phyloP scores from a whole-genome alignment of 1,140 invertebrate genomes.

The Drosophila kanapiae region DNA sequence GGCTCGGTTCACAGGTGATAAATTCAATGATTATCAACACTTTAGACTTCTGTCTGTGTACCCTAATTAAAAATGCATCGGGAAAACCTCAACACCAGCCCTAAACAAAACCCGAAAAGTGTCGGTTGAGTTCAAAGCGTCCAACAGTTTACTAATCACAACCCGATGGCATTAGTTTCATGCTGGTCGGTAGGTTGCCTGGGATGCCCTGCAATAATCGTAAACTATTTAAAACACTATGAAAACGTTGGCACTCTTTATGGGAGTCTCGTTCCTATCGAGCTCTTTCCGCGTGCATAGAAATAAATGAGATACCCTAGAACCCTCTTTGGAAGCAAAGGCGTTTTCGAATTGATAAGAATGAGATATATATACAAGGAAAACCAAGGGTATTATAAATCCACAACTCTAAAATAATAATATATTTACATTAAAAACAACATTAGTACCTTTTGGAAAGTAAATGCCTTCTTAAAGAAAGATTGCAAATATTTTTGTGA shows the following conservation, averaged over 20 bases:
- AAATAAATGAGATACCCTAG: constrained; percentile 63
- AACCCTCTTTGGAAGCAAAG: not conserved
- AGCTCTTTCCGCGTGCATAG: constrained; percentile 53
- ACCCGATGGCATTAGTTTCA: constrained; percentile 41
- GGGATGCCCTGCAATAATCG: constrained; percentile 72
- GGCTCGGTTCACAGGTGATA: constrained; percentile 77
- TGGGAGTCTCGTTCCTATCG: constrained; percentile 52
- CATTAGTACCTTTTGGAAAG: no score
- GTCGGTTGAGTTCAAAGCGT: constrained; percentile 68
- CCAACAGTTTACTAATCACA: constrained; percentile 62
- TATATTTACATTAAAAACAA: no score
- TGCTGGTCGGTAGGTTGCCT: constrained; percentile 30
- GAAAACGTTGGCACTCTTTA: constrained; percentile 75
- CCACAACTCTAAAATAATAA: no score
- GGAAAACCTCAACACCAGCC: constrained; percentile 36
- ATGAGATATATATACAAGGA: not conserved
- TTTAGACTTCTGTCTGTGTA: constrained; percentile 44
- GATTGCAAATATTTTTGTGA: no score
- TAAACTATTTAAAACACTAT: constrained; percentile 76
- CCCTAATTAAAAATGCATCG: constrained; percentile 81
- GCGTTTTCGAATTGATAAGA: not conserved
- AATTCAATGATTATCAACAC: constrained; percentile 80
- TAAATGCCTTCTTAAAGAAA: no score
- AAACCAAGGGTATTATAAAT: no score
- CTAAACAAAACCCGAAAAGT: constrained; percentile 28